A percentile compares a stretch with the other conserved stretches of the same genome.
phyloP scores from a whole-genome alignment of 1,140 invertebrate species.

The Drosophila obscura region DNA sequence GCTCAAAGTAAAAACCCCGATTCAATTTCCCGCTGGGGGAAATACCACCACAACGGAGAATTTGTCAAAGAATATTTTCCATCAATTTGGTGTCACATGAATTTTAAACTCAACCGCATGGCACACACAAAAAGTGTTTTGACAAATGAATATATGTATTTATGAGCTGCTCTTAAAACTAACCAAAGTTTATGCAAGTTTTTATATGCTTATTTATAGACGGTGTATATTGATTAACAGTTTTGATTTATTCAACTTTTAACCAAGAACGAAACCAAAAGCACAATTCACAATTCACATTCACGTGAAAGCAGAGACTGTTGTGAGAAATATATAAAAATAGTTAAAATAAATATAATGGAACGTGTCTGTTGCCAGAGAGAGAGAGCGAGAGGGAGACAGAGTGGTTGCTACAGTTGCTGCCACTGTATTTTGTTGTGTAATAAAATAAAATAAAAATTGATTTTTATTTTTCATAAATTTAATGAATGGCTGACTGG shows the following conservation, averaged over 20 bases:
- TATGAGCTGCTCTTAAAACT: conserved; percentile 17
- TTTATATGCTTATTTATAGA: conserved; percentile 36
- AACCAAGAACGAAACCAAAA: conserved; percentile 40
- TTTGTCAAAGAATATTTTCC: conserved; percentile 3
- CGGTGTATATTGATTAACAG: conserved; percentile 51
- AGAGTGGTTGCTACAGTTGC: too few species aligned
- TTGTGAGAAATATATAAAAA: conserved; percentile 13
- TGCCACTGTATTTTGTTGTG: not conserved
- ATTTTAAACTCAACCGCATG: conserved; percentile 5
- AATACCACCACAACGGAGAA: too few species aligned
- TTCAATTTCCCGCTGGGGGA: too few species aligned
- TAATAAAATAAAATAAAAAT: conserved; percentile 45
- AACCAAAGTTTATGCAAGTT: conserved; percentile 10
- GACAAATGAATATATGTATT: conserved; percentile 35
- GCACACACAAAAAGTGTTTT: not conserved
- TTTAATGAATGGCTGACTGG: conserved; percentile 54
- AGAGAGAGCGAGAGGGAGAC: too few species aligned
- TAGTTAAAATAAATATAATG: conserved; percentile 36
- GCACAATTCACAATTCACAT: conserved; percentile 3
- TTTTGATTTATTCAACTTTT: conserved; percentile 55
- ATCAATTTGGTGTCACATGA: not conserved
- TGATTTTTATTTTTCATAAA: conserved; percentile 54
- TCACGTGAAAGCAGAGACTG: conserved; percentile 3
- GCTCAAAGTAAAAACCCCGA: too few species aligned
- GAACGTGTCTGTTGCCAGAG: conserved; percentile 1